Evolutionary conservation across 2,888 invertebrate genomes (phyloP).

Genomic region (Myopa testacea): DNA sequence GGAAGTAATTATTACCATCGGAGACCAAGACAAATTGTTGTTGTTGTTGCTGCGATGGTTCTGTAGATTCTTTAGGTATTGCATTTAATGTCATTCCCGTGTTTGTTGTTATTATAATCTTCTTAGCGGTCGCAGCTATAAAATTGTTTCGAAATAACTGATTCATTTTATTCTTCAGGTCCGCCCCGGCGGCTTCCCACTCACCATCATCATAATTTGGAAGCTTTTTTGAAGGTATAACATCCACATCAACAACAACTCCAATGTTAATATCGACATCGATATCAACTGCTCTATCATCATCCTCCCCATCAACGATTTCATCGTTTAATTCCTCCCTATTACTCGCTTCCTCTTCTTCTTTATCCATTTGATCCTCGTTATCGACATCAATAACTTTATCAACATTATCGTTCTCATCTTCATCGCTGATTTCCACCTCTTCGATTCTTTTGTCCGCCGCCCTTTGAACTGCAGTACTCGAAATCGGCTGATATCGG

Average conservation of each 20-base stretch:
- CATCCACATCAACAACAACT: neutral
- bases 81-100: neutral
- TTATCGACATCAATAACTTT: slow-evolving; percentile 48
- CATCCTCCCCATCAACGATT: slow-evolving; percentile 45
- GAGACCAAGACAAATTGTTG: slow-evolving; percentile 53
- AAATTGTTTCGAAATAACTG: neutral
- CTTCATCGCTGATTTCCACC: slow-evolving; percentile 56
- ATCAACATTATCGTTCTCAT: slow-evolving; percentile 43
- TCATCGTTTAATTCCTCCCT: slow-evolving; percentile 46
- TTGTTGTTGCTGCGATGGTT: slow-evolving; percentile 28
- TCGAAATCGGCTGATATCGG: slow-evolving; percentile 42
- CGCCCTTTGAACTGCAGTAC: neutral
- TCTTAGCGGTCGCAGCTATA: neutral
- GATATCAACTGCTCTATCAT: slow-evolving; percentile 44
- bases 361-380: slow-evolving; percentile 47
- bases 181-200: slow-evolving; percentile 20
- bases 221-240: no score
- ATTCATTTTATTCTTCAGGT: neutral
- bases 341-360: slow-evolving; percentile 58
- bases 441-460: slow-evolving; percentile 63
- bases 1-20: slow-evolving; percentile 62
- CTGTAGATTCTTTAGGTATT: neutral
- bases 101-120: neutral
- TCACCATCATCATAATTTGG: no score
- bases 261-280: slow-evolving; percentile 31